Evolutionary conservation across 2,113 vertebrate genomes (phyloP).

Genomic region (Turnix velox): DNA sequence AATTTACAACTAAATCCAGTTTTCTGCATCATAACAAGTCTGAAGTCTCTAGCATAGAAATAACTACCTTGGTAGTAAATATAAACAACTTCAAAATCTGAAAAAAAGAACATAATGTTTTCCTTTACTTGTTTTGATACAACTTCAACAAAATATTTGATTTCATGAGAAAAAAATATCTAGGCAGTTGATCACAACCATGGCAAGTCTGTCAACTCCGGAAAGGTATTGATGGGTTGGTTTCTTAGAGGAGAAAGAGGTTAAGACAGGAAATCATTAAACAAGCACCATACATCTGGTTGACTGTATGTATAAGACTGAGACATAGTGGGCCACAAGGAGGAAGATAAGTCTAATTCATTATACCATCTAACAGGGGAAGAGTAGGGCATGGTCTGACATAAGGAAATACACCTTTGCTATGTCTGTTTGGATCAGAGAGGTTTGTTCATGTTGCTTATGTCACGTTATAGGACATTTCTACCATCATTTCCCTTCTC

Average conservation of each 20-base stretch:
- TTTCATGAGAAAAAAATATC: neutral
- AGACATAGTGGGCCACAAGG: neutral
- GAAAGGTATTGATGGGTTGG: neutral
- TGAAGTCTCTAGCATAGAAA: neutral
- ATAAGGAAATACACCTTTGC: neutral
- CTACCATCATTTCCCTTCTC: fast-evolving
- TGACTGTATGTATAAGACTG: neutral
- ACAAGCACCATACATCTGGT: neutral
- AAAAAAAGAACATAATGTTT: neutral
- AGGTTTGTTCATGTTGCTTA: neutral
- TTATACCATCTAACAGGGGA: neutral
- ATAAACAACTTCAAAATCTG: neutral
- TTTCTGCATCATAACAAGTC: neutral
- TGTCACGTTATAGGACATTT: neutral
- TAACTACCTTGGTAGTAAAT: neutral
- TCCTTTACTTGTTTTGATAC: neutral
- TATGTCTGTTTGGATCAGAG: neutral
- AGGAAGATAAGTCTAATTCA: neutral
- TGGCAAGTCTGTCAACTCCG: neutral
- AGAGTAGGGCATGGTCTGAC: neutral
- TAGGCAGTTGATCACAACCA: neutral
- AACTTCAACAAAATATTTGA: neutral
- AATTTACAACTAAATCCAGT: neutral
- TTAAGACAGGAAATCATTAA: neutral
- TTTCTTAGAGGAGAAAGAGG: neutral